Base-by-base conservation (phyloP, 2,888 invertebrate species). In the Andrena hattorfiana region DNA sequence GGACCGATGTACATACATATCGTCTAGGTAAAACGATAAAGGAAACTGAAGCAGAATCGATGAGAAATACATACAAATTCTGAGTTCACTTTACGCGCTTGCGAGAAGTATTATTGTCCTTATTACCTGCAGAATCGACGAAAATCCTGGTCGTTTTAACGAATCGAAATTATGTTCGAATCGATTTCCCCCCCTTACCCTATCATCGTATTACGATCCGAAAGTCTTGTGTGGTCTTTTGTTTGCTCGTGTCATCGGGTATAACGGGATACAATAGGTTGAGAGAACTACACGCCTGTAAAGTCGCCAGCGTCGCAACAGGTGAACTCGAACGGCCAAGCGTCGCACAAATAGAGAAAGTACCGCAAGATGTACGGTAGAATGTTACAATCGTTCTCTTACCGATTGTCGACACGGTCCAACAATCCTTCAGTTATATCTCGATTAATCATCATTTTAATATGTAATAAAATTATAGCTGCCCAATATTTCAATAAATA, bases 231-330 rank as follows among this genome's bases (percentile, higher is more conserved):
- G 42, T 4, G 42, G 42, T 42, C 42, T 42, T 42, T 4, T 42
- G 16, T 16, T 13, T 42, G 13, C 2, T 56, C 48, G 32, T 60
- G 23, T 32, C 54, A 71, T 72, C 20, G 48, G 68, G 10, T 69
- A 42, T 69, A 84, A 70, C 75, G 69, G 72, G 48, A 84, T 54
- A 75, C 48, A 49, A 79, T 54, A 68, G 32, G 68, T 32, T 64
- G 42, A 32, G 51, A 51, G 64, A 54, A 49, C 77, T 66, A 42
- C 32, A 60, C 49, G 54, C 8, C 26, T 77, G 60, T 49, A 42
- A 59, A 64, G 63, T 56, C 62, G 70, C 67, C 54, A 75, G 70
- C 79, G 84, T 84, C 84, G 67, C 84, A 79, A 85, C 85, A 85
- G 85, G 85, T 85, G 76, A 76, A 84, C 84, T 77, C 81, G 42